Conservation (phyloP, 35 echinoderm and acorn worm species). For the Apostichopus californicus region DNA sequence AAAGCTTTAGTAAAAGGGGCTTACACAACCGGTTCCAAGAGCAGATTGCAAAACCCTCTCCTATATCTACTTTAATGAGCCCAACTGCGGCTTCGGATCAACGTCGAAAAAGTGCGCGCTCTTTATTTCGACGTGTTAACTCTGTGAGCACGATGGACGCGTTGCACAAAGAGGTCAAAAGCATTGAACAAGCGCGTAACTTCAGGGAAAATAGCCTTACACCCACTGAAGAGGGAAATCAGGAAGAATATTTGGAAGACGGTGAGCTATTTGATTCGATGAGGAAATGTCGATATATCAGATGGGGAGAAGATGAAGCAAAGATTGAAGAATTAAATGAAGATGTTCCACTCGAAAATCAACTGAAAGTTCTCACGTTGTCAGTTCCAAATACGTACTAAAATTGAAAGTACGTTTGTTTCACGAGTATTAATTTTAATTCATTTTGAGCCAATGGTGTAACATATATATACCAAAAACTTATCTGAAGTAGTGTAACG, state of each 20-base stretch:
- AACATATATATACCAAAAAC: too few species aligned
- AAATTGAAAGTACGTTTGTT: neutral
- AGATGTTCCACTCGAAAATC: conserved; percentile 67
- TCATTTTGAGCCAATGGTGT: too few species aligned
- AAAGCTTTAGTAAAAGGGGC: neutral
- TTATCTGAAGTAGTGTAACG: too few species aligned
- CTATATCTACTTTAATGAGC: conserved; percentile 26
- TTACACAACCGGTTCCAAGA: conserved; percentile 23
- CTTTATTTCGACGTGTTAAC: conserved; percentile 13
- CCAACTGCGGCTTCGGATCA: conserved; percentile 15
- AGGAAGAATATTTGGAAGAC: conserved; percentile 65
- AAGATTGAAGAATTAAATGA: conserved; percentile 58
- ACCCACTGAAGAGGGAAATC: conserved; percentile 20
- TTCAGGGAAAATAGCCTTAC: conserved; percentile 35
- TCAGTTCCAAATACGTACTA: neutral
- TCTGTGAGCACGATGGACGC: conserved; percentile 40
- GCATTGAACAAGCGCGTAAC: conserved; percentile 46
- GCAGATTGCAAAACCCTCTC: neutral
- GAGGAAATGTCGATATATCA: conserved; percentile 76
- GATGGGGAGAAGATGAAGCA: conserved; percentile 68
- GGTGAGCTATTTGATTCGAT: conserved; percentile 76
- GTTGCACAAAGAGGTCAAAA: conserved; percentile 62
- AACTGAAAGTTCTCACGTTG: conserved; percentile 48
- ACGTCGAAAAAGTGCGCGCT: conserved; percentile 36
- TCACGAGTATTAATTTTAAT: too few species aligned